Evolutionary conservation across 2,113 vertebrate species (phyloP).

Genomic region (Platichthys stellatus): DNA sequence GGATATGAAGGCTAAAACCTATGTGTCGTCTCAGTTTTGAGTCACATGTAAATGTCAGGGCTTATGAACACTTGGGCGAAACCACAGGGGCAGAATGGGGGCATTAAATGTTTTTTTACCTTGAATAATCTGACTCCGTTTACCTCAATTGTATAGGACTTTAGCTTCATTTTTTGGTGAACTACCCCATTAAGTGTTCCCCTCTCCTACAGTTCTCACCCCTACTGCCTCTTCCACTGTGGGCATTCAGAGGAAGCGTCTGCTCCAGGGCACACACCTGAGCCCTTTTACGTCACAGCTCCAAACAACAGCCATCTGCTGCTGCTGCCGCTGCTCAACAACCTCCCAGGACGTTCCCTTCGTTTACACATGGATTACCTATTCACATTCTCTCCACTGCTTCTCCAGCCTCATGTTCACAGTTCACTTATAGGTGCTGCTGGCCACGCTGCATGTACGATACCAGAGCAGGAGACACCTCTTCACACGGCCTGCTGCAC

Average conservation of each 20-base stretch:
- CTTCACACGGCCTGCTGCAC: constrained; percentile 5
- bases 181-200: neutral
- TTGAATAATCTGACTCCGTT: too few species aligned
- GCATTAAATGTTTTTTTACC: too few species aligned
- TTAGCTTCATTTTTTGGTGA: too few species aligned
- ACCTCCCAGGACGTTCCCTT: constrained; percentile 63
- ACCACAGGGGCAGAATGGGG: too few species aligned
- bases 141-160: too few species aligned
- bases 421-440: constrained; percentile 3
- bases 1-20: too few species aligned
- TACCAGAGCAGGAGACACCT: constrained; percentile 7
- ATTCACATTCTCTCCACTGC: constrained; percentile 34
- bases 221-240: constrained; percentile 40
- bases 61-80: too few species aligned
- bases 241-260: constrained; percentile 49
- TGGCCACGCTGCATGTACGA: constrained; percentile 32
- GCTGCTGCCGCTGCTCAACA: constrained; percentile 52
- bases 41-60: too few species aligned
- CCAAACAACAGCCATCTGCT: constrained; percentile 74
- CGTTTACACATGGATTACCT: constrained; percentile 59
- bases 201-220: constrained; percentile 36
- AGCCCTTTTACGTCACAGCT: constrained; percentile 71
- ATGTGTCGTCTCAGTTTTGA: too few species aligned
- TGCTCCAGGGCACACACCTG: constrained; percentile 77
- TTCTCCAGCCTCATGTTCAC: constrained; percentile 25